These are phyloP conservation scores for Chorisops tibialis DNA, from an alignment of 2,888 invertebrate genomes.

Conservation along the genomic window DNA sequence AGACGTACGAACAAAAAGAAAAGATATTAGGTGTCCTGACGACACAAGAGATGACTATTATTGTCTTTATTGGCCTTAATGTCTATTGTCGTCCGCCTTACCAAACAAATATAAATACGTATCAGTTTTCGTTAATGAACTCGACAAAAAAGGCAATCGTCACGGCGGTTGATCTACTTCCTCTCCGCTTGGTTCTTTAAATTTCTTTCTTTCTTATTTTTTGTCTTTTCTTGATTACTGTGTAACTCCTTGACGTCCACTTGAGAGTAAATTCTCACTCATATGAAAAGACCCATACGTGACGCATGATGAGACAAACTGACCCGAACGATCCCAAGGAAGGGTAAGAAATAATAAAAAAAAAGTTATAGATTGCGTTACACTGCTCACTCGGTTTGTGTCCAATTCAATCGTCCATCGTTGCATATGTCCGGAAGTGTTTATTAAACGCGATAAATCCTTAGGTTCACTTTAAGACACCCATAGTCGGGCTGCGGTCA, in stretches of 20 bases:
- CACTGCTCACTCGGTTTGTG: background rate
- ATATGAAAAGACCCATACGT: background rate
- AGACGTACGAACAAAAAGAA: conserved; percentile 1
- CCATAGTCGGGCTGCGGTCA: background rate
- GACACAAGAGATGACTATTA: background rate
- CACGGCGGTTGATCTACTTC: conserved; percentile 34
- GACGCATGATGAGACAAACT: conserved; percentile 2
- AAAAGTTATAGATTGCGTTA: conserved; percentile 9
- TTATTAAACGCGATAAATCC: conserved; percentile 27
- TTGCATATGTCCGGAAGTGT: conserved; percentile 22
- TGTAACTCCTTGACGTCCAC: conserved; percentile 12
- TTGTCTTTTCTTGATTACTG: too few species aligned
- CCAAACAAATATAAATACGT: conserved; percentile 20
- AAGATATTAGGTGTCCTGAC: conserved; percentile 24
- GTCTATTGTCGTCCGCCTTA: conserved; percentile 3
- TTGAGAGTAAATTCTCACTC: conserved; percentile 5
- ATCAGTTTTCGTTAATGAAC: conserved; percentile 29
- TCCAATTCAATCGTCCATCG: conserved; percentile 15
- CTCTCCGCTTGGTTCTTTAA: background rate
- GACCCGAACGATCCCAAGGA: conserved; percentile 5
- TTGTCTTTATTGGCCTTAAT: conserved; percentile 20
- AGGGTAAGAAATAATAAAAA: conserved; percentile 14
- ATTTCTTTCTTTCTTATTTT: background rate
- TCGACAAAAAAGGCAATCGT: conserved; percentile 25
- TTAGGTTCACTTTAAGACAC: conserved; percentile 20